Evolutionary conservation across 1,140 invertebrate species (phyloP), one percentile per base, ranked within the genome.

Genomic region (Lutraria rhynchaena): DNA sequence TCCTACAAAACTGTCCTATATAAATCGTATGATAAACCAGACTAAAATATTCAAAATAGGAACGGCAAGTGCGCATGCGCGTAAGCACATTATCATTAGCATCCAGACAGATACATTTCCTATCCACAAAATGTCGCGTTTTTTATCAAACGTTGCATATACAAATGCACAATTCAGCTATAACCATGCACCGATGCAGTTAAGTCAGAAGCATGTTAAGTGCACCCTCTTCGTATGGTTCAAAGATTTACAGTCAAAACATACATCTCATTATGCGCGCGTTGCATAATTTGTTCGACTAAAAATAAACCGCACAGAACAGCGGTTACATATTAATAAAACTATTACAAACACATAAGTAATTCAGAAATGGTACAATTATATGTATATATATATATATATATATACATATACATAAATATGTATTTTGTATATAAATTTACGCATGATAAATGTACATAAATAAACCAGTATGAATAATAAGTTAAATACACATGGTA

Each of bases 41-140:
- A 60, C 73, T 75, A 60, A 60, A 75, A 75, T 75, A 75, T 75
- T 75, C 73, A 75, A 75, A 61, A 49, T 75, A 41, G 29, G 41
- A 35, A 35, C 61, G 35, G 5, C 65, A 29, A 44, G 57, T 75
- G 73, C 73, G 73, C 73, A 75, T 61, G 73, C 58, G 73, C 73
- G 37, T 61, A 67, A 27, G 63, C 24, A 41, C 24, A 41, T 61
- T 31, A 60, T 61, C 27, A 75, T 75, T 61, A 75, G 41, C 55
- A 75, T 49, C 73, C 73, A 75, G 73, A 75, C 73, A 41, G 73
- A 46, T 75, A 61, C 33, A 75, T 57, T 61, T 75, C 63, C 63
- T 37, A 37, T 67, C 37, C 63, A 67, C 63, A 67, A 46, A 46
- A 49, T 41, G 33, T 17, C 63, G 35, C 63, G 15, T 27, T 49